Conservation (phyloP, 1,140 invertebrate genomes). For the Asobara japonica region DNA sequence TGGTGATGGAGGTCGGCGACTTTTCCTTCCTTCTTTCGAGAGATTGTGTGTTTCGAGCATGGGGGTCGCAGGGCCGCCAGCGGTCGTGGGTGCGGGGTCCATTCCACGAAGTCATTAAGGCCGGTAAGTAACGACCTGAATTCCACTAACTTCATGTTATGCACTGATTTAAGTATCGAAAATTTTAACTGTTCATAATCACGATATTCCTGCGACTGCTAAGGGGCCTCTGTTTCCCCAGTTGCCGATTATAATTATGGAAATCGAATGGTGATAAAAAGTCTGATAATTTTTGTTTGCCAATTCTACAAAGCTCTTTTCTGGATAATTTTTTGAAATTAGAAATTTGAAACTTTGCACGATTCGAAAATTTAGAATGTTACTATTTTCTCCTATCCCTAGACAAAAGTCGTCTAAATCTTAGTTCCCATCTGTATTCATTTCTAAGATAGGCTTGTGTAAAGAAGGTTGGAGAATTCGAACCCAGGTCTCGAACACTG, state of each 20-base stretch:
- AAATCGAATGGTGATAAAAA: neutral
- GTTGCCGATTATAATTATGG: neutral
- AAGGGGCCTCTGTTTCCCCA: neutral
- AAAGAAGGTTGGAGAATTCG: no score
- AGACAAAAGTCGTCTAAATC: no score
- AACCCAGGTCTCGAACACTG: no score
- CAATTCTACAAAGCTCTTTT: no score
- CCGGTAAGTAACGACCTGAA: conserved; percentile 38
- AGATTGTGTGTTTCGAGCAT: conserved; percentile 9
- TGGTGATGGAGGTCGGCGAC: conserved; percentile 1
- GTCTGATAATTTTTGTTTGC: no score
- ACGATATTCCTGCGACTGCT: neutral
- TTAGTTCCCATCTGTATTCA: no score
- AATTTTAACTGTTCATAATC: conserved; percentile 6
- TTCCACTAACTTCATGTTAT: conserved; percentile 21
- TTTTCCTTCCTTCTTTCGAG: conserved; percentile 7
- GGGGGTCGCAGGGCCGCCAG: neutral
- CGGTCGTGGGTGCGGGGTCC: conserved; percentile 34
- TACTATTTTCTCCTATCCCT: no score
- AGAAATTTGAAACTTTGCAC: no score
- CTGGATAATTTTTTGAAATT: no score
- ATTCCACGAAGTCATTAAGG: conserved; percentile 47
- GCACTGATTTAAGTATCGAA: conserved; percentile 6
- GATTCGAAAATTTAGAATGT: no score
- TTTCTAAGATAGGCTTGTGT: no score